Evolutionary conservation across 2,888 invertebrate species (phyloP), one percentile per base, ranked within the genome.

Genomic region (Stenotaenia linearis): DNA sequence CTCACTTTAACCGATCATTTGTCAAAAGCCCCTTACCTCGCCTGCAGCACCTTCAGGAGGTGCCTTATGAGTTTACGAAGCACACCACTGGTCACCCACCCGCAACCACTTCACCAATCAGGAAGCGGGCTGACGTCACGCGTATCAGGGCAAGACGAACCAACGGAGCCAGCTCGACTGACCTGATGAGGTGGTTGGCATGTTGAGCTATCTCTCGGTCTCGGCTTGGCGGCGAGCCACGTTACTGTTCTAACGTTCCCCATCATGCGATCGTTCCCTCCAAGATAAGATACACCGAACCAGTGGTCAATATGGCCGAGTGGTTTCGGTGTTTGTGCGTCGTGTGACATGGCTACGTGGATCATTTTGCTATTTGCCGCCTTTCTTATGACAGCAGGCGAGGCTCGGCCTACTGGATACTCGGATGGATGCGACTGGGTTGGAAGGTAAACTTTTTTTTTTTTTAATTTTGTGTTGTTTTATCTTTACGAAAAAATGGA

Each of bases 341-440:
- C 56, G 56, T 56, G 56, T 56, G 56, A 56, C 21, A 56, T 56
- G 56, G 56, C 56, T 56, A 56, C 56, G 56, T 56, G 56, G 56
- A 56, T 56, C 56, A 18, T 56, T 56, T 23, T 56, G 18, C 56
- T 56, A 23, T 56, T 56, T 56, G 23, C 56, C 56, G 56, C 56
- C 21, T 23, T 56, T 56, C 56, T 56, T 23, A 23, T 23, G 56
- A 23, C 56, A 56, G 56, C 56, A 21, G 56, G 56, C 56, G 23
- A 56, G 56, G 56, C 56, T 56, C 56, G 56, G 56, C 56, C 56
- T 23, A 56, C 56, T 56, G 56, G 21, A 6, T 56, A 23, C 56
- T 56, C 56, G 4, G 77, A 77, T 77, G 77, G 77, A 77, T 77
- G 77, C 77, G 77, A 77, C 37, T 77, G 77, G 77, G 35, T 37